Conservation (phyloP, 2,888 invertebrate species). For the Phengaris arion region DNA sequence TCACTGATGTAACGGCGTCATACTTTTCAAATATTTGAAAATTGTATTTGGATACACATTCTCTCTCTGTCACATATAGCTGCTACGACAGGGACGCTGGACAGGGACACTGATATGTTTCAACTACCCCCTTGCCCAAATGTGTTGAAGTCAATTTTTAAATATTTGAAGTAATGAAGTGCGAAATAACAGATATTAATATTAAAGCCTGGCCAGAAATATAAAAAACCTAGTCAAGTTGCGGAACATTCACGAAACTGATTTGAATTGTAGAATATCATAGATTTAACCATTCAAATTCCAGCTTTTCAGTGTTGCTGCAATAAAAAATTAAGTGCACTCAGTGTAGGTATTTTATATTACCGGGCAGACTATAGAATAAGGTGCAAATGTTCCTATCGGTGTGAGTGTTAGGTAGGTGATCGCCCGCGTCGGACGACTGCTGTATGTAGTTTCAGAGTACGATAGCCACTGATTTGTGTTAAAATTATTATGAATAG, state of each 20-base stretch:
- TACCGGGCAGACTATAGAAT: constrained; percentile 48
- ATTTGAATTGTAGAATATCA: neutral
- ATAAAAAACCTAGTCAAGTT: neutral
- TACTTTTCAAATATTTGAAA: neutral
- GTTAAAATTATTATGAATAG: constrained; percentile 44
- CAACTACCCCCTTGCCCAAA: neutral
- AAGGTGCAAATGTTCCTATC: constrained; percentile 79
- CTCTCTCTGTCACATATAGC: neutral
- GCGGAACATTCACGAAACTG: neutral
- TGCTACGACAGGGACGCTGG: neutral
- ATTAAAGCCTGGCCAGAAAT: neutral
- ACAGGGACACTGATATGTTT: neutral
- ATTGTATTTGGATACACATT: neutral
- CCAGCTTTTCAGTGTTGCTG: too few relatives aligned
- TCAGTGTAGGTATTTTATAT: constrained; percentile 22
- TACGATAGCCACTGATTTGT: constrained; percentile 35
- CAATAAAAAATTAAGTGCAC: too few relatives aligned
- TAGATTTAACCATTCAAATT: too few relatives aligned
- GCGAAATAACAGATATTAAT: neutral
- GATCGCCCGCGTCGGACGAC: neutral
- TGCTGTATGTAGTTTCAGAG: neutral
- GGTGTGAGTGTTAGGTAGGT: constrained; percentile 54
- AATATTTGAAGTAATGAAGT: neutral
- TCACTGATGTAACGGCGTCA: constrained; percentile 7
- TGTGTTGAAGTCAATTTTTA: neutral